Evolutionary conservation across 1,140 invertebrate genomes (phyloP).

Genomic region (Drosophila micromelanica): DNA sequence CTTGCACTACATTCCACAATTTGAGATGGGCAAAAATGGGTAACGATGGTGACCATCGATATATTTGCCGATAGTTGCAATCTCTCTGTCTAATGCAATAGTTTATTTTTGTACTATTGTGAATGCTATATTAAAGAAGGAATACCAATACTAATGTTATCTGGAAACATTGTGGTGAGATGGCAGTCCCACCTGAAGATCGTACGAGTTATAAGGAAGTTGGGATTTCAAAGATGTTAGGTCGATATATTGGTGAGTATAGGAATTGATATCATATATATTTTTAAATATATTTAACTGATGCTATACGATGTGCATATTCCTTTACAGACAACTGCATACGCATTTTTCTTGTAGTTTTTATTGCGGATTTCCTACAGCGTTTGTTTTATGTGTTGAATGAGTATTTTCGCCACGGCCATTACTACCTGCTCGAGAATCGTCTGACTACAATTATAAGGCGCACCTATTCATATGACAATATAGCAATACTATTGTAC

Average conservation of each 20-base stretch:
- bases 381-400: conserved; percentile 13
- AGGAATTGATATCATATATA: neutral
- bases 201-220: conserved; percentile 14
- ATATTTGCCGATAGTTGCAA: neutral
- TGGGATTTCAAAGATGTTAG: conserved; percentile 16
- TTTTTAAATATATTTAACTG: neutral
- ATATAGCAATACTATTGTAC: conserved; percentile 11
- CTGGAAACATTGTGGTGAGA: neutral
- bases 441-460: conserved; percentile 34
- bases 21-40: neutral
- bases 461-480: conserved; percentile 32
- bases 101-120: no score
- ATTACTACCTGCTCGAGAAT: conserved; percentile 53
- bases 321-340: conserved; percentile 43
- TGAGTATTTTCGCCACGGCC: conserved; percentile 33
- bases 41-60: conserved; percentile 3
- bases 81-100: neutral
- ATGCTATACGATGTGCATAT: neutral
- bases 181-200: conserved; percentile 17
- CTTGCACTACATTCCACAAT: conserved; percentile 24
- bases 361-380: conserved; percentile 45
- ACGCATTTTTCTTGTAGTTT: conserved; percentile 30
- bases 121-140: neutral
- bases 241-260: conserved; percentile 18
- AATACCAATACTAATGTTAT: neutral